Percentiles rank a stretch among this genome's conserved stretches.
These are phyloP conservation scores for Phaenicophaeus curvirostris DNA, from an alignment of 2,797 vertebrate genomes.

Conservation along the genomic window DNA sequence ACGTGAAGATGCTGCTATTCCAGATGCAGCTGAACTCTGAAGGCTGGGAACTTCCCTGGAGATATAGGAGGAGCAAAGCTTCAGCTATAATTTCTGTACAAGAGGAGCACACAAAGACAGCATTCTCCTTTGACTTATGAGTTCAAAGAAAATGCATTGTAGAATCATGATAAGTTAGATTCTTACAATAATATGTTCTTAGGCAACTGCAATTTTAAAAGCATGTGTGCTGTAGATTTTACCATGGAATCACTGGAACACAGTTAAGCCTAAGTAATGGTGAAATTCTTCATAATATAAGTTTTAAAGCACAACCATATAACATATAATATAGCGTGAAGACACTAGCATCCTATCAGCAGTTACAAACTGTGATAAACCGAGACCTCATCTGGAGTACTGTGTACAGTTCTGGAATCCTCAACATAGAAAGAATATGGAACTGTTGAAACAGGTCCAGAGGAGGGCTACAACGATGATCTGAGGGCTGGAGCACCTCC, in stretches of 20 bases:
- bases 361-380: background rate
- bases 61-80: background rate
- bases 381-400: too few relatives aligned
- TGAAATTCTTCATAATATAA: background rate
- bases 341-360: background rate
- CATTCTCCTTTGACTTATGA: background rate
- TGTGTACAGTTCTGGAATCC: too few relatives aligned
- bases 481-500: too few relatives aligned
- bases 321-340: background rate
- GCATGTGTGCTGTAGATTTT: background rate
- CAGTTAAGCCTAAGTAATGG: background rate
- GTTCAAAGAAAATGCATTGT: background rate
- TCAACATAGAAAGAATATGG: too few relatives aligned
- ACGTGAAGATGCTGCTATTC: constrained; percentile 4
- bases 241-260: background rate
- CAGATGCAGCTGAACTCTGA: background rate
- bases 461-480: too few relatives aligned
- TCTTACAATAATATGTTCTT: background rate
- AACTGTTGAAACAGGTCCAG: too few relatives aligned
- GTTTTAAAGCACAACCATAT: background rate
- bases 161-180: background rate
- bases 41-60: background rate
- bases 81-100: background rate
- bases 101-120: background rate
- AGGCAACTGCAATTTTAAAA: background rate